Conservation (phyloP, 2,113 vertebrate genomes). For the Pelobates fuscus region DNA sequence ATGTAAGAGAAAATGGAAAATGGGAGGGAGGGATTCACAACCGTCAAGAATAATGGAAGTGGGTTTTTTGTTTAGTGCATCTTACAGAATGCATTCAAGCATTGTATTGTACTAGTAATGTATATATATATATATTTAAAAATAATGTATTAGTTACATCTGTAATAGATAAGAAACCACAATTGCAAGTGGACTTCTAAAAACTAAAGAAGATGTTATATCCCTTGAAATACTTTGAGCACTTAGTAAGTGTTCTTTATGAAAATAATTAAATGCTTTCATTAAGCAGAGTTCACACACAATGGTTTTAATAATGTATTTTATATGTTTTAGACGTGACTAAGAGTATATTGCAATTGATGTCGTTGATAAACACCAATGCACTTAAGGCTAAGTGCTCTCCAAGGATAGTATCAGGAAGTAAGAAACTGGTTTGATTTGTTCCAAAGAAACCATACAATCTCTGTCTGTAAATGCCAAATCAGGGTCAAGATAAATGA, state of each 20-base stretch:
- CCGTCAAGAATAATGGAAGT: too few species aligned
- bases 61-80: too few species aligned
- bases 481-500: conserved; percentile 24
- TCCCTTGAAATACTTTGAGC: too few species aligned
- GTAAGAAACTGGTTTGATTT: conserved; percentile 10
- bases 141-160: too few species aligned
- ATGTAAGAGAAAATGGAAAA: too few species aligned
- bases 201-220: too few species aligned
- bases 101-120: too few species aligned
- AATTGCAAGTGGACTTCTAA: too few species aligned
- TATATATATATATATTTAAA: too few species aligned
- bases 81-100: too few species aligned
- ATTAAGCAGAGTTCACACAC: background rate
- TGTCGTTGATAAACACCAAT: conserved; percentile 9
- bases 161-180: too few species aligned
- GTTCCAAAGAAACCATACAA: background rate
- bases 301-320: background rate
- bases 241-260: background rate
- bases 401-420: conserved; percentile 1
- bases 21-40: too few species aligned
- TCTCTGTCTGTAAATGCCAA: conserved; percentile 4
- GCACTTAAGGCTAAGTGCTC: conserved; percentile 10
- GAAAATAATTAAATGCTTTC: background rate
- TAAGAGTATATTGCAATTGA: background rate
- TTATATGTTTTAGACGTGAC: background rate